phyloP scores from a whole-genome alignment of 2,113 vertebrate genomes.

The Limanda limanda region DNA sequence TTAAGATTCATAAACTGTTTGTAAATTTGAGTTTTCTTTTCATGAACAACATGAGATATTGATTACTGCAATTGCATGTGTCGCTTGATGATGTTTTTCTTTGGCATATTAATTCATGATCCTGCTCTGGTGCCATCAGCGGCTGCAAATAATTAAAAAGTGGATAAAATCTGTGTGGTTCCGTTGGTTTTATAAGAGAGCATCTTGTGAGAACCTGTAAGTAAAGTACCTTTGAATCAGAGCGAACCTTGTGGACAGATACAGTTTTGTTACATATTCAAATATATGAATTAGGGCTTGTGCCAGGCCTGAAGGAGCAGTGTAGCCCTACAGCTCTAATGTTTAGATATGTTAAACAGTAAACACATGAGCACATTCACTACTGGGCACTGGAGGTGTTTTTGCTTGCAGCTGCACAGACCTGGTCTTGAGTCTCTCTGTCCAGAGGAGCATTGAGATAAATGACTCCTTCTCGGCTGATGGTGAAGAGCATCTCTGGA shows the following conservation, averaged over 20 bases:
- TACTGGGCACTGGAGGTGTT: constrained; percentile 31
- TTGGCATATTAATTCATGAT: background rate
- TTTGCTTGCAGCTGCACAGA: constrained; percentile 40
- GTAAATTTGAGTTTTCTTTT: background rate
- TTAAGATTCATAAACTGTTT: constrained; percentile 4
- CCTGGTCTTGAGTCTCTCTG: constrained; percentile 86
- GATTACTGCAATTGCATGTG: background rate
- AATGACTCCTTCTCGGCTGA: constrained; percentile 82
- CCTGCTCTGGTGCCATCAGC: background rate
- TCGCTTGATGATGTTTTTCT: background rate
- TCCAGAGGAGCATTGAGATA: constrained; percentile 83
- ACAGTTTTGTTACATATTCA: background rate
- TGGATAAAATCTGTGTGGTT: background rate
- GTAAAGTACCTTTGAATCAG: background rate
- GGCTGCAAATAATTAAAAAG: constrained; percentile 4
- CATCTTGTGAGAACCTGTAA: background rate
- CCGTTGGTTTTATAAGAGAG: background rate
- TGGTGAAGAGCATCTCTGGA: constrained; percentile 81
- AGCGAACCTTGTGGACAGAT: background rate
- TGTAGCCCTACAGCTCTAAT: background rate
- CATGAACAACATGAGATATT: background rate
- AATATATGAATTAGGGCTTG: background rate
- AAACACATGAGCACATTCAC: constrained; percentile 8
- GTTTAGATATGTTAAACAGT: background rate
- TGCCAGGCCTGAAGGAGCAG: background rate